These are phyloP conservation scores for Amphipoea lucens DNA, from an alignment of 2,888 invertebrate genomes.

Conservation along the genomic window DNA sequence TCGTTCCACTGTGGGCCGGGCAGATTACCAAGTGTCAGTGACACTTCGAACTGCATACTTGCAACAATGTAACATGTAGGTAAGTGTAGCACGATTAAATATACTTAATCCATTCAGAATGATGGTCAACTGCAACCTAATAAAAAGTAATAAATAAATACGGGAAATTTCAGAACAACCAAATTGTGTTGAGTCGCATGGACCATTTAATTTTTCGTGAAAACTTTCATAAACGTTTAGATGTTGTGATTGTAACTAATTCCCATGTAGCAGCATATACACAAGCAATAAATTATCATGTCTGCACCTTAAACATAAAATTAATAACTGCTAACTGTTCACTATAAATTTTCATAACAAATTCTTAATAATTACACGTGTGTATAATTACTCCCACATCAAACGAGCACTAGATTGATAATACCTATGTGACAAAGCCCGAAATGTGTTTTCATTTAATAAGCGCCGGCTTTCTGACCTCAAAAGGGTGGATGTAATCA, in stretches of 20 bases:
- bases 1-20: too few species aligned
- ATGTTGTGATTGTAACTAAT: conserved; percentile 1
- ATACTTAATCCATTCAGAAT: not conserved
- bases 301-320: not conserved
- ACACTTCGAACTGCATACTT: conserved; percentile 31
- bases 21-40: conserved; percentile 50
- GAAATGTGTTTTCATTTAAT: conserved; percentile 39
- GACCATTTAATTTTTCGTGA: not conserved
- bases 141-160: not conserved
- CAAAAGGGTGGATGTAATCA: conserved; percentile 47
- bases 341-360: conserved; percentile 1
- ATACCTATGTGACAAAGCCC: conserved; percentile 27
- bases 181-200: not conserved
- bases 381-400: conserved; percentile 16
- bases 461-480: conserved; percentile 34
- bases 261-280: not conserved
- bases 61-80: conserved; percentile 17
- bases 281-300: conserved; percentile 4
- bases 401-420: conserved; percentile 23
- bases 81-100: not conserved
- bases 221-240: not conserved
- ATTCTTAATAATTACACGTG: conserved; percentile 15
- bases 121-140: not conserved
- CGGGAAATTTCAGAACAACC: not conserved
- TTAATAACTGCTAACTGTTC: conserved; percentile 4